These are phyloP conservation scores for Eretmochelys imbricata DNA, from an alignment of 2,113 vertebrate genomes.

Conservation along the genomic window DNA sequence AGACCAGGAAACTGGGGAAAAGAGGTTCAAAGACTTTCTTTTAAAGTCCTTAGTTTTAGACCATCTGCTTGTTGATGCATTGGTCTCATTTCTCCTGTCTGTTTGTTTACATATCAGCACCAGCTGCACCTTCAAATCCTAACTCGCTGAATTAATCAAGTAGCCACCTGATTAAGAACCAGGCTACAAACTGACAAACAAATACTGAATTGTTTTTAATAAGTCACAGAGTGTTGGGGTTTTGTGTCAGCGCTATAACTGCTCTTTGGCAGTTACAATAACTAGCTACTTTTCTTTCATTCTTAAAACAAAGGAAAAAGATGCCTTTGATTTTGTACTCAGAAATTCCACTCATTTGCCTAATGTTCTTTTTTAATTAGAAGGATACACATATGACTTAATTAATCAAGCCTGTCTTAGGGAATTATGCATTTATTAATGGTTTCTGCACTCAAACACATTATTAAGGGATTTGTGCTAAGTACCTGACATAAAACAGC, in stretches of 20 bases:
- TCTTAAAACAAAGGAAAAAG: conserved; percentile 80
- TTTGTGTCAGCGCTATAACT: conserved; percentile 70
- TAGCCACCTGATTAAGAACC: conserved; percentile 80
- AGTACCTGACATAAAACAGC: conserved; percentile 82
- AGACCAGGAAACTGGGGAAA: conserved; percentile 44
- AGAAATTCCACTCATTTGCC: conserved; percentile 82
- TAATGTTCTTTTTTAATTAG: conserved; percentile 87
- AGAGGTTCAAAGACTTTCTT: conserved; percentile 45
- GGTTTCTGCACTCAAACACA: conserved; percentile 80
- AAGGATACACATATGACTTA: conserved; percentile 86
- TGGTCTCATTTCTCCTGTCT: conserved; percentile 68
- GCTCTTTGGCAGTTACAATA: conserved; percentile 76
- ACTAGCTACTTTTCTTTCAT: conserved; percentile 69
- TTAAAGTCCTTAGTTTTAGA: conserved; percentile 63
- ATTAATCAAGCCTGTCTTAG: conserved; percentile 84
- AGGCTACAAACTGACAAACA: conserved; percentile 77
- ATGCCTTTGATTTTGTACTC: conserved; percentile 76
- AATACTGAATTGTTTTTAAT: conserved; percentile 82
- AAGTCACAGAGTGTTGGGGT: conserved; percentile 73
- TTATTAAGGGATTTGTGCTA: conserved; percentile 86
- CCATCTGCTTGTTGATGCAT: conserved; percentile 75
- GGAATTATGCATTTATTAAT: conserved; percentile 87
- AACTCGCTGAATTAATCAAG: conserved; percentile 80
- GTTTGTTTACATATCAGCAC: conserved; percentile 72
- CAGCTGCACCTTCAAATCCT: conserved; percentile 77